These are phyloP conservation scores for Montipora foliosa DNA, from an alignment of 64 coral and sea anemone genomes.

Conservation along the genomic window DNA sequence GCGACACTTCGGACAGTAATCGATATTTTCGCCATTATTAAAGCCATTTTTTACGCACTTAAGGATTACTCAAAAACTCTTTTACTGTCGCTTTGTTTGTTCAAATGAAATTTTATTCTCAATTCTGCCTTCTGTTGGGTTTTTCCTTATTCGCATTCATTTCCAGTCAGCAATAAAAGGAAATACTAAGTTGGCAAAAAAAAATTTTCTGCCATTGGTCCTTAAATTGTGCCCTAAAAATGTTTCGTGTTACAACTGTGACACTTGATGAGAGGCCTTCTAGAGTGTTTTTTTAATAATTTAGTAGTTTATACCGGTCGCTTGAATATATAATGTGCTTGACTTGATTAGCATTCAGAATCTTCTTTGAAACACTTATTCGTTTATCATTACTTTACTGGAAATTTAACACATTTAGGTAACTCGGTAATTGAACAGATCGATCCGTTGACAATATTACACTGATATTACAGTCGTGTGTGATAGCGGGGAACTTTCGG, in stretches of 20 bases:
- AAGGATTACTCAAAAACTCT: too few species aligned
- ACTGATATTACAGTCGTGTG: too few species aligned
- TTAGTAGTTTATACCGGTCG: background rate
- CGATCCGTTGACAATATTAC: too few species aligned
- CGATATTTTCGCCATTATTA: background rate
- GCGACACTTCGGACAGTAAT: background rate
- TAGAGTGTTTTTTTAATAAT: background rate
- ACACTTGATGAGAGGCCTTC: background rate
- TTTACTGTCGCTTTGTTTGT: background rate
- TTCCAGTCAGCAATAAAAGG: background rate
- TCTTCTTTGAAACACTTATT: background rate
- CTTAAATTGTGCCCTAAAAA: background rate
- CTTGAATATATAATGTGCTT: background rate
- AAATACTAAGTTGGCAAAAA: background rate
- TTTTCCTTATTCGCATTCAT: background rate
- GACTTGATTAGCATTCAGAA: background rate
- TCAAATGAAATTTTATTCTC: background rate
- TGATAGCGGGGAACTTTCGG: too few species aligned
- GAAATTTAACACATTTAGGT: too few species aligned
- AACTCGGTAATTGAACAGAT: too few species aligned
- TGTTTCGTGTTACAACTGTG: too few species aligned
- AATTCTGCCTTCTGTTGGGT: background rate
- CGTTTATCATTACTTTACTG: background rate
- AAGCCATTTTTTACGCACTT: too few species aligned
- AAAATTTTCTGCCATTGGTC: background rate